Evolutionary conservation across 2,797 vertebrate genomes (phyloP).

Genomic region (Tadarida brasiliensis): DNA sequence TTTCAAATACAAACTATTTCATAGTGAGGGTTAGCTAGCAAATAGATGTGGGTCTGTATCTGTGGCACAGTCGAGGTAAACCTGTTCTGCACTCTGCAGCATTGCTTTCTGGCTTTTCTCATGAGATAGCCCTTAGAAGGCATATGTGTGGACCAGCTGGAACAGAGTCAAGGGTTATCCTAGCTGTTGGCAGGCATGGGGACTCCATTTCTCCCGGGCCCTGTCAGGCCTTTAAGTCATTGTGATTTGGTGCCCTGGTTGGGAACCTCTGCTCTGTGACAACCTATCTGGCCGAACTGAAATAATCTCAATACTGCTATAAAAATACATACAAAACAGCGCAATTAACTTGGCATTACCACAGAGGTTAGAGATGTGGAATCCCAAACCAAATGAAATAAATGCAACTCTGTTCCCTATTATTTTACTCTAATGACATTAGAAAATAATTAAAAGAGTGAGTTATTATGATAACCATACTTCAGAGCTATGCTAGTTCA

Average conservation of each 20-base stretch:
- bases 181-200: neutral
- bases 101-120: neutral
- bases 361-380: neutral
- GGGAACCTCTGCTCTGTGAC: neutral
- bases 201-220: neutral
- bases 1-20: neutral
- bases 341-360: neutral
- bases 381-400: neutral
- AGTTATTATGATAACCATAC: neutral
- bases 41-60: neutral
- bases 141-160: neutral
- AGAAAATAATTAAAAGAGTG: constrained; percentile 4
- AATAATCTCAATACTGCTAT: neutral
- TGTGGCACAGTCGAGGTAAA: neutral
- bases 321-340: neutral
- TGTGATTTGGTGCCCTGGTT: neutral
- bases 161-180: neutral
- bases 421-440: neutral
- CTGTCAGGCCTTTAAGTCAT: neutral
- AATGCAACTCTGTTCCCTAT: neutral
- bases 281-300: neutral
- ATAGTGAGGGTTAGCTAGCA: neutral
- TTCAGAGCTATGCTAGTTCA: neutral
- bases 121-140: neutral
- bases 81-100: too few species aligned